Percentiles rank a stretch among this genome's conserved stretches.
Conservation (phyloP, 1,140 invertebrate species). For the Monomorium pharaonis region DNA sequence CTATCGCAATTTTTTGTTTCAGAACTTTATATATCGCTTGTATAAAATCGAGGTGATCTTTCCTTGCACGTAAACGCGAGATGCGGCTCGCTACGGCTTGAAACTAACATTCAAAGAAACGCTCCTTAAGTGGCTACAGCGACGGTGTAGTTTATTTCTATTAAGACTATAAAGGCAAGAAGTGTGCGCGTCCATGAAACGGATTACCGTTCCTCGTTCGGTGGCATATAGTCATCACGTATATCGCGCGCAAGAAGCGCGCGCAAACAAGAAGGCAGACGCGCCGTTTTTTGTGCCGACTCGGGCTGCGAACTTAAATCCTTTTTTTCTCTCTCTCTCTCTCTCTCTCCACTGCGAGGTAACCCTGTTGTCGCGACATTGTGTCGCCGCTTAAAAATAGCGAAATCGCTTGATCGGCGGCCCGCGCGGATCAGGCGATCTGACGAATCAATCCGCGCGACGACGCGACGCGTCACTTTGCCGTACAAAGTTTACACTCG, state of each 20-base stretch:
- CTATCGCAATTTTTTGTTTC: neutral
- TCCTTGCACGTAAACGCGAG: neutral
- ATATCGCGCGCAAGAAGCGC: neutral
- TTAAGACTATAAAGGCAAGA: conserved; percentile 43
- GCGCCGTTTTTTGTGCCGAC: neutral
- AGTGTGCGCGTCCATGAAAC: neutral
- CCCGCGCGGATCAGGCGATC: neutral
- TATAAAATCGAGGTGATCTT: neutral
- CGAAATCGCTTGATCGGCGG: neutral
- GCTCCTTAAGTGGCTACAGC: neutral
- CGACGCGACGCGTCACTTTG: neutral
- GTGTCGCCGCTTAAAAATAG: conserved; percentile 23
- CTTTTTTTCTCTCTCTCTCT: no score
- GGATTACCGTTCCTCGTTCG: conserved; percentile 27
- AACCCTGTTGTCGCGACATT: neutral
- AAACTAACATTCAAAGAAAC: neutral
- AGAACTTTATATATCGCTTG: neutral
- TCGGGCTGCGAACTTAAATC: neutral
- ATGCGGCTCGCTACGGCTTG: neutral
- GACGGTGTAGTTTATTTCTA: conserved; percentile 10
- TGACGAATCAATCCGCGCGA: neutral
- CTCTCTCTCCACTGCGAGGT: no score
- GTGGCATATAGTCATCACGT: neutral
- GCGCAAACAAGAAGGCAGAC: neutral
- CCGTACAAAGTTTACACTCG: conserved; percentile 12